A percentile compares a stretch with the other conserved stretches of the same genome.
phyloP scores from a whole-genome alignment of 2,797 vertebrate species.

The Labroides dimidiatus region DNA sequence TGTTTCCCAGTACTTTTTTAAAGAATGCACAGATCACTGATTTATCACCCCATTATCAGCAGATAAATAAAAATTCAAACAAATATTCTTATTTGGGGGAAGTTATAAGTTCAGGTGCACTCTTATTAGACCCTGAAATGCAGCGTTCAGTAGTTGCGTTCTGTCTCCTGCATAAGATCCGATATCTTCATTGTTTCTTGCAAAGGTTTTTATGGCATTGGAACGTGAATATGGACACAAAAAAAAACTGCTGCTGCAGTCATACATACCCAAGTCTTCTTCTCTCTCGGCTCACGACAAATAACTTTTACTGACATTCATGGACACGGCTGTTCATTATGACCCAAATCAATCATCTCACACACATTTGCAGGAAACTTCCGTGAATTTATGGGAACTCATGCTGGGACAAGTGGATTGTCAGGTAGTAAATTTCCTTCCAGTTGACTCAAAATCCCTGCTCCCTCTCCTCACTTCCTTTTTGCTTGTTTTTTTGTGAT shows the following conservation, averaged over 20 bases:
- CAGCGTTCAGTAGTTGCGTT: constrained; percentile 3
- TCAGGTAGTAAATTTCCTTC: constrained; percentile 85
- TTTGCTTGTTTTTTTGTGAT: constrained; percentile 45
- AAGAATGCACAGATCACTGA: no score
- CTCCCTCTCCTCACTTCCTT: constrained; percentile 3
- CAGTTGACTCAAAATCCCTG: constrained; percentile 56
- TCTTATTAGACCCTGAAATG: no score
- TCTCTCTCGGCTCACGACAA: constrained; percentile 23
- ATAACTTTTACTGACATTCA: constrained; percentile 50
- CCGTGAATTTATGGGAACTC: constrained; percentile 87
- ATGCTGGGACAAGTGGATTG: constrained; percentile 86
- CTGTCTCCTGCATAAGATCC: constrained; percentile 77
- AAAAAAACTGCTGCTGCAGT: constrained; percentile 16
- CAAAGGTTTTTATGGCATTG: constrained; percentile 66
- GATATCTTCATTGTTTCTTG: constrained; percentile 81
- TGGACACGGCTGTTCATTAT: constrained; percentile 54
- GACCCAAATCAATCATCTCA: constrained; percentile 81
- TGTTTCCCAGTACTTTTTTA: no score
- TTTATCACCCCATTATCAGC: no score
- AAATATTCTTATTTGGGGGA: no score
- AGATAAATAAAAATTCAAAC: no score
- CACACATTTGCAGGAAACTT: constrained; percentile 88
- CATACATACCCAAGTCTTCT: not conserved
- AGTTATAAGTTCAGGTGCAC: no score
- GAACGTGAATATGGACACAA: constrained; percentile 34